Base-by-base conservation (phyloP, 2,888 invertebrate species). In the Synanthedon andrenaeformis region DNA sequence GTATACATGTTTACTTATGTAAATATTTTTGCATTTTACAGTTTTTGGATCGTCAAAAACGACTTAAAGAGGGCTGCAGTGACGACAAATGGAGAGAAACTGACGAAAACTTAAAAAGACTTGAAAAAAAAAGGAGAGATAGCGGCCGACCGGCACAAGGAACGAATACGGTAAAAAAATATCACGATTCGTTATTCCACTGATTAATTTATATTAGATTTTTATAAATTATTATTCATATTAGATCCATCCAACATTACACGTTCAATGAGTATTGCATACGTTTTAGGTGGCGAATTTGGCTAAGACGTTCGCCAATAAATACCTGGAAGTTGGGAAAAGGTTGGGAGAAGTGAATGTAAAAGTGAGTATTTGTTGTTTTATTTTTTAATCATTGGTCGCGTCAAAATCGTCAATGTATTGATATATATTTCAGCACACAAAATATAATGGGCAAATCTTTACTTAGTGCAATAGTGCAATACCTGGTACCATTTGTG, bases 241-340 rank as follows among this genome's bases (percentile, higher is more conserved):
- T 45, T 45, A 13, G n/a, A n/a, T n/a, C n/a, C 6, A 45, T 13
- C 5, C n/a, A 45, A 11, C 8, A 45, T 45, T 42, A 42, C n/a
- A 42, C n/a, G 5, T 42, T 42, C 1, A 42, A 12, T 42, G 11
- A 42, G 4, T 42, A 42, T 42, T 12, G n/a, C n/a, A 11, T 45
- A 55, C 49, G 56, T 54, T 61, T 35, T 60, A 85, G 84, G 96
- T 96, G 10, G 96, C 96, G 42, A 92, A 92, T 54, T 92, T 96
- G 83, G 96, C 96, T n/a, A 95, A 73, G 8, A 84, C 82, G 61
- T 86, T 86, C 55, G 94, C 75, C 90, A 95, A 87, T 66, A 89
- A 89, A 65, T 89, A 82, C 51, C 89, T 89, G 66, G 82, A 87
- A 35, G 89, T 88, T 62, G 72, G 82, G 53, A 56, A 66, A 1